phyloP scores from a whole-genome alignment of 2,888 invertebrate species.

The Troides oblongomaculatus region DNA sequence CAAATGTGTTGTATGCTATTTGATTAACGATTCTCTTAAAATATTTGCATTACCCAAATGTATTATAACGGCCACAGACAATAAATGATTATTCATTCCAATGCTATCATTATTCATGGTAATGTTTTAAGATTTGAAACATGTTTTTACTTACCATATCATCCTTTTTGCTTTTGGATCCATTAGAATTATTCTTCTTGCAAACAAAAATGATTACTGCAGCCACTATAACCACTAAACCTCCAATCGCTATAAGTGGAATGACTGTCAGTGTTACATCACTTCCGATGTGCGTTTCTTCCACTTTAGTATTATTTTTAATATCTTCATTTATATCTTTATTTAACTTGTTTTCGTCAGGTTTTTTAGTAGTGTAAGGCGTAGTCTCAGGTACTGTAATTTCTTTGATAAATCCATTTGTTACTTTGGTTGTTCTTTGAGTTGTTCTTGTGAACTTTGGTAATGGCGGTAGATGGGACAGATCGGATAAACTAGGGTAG shows the following conservation, averaged over 20 bases:
- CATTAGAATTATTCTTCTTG: constrained; percentile 83
- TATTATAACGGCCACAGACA: constrained; percentile 14
- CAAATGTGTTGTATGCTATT: background rate
- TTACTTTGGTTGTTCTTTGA: constrained; percentile 58
- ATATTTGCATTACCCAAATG: constrained; percentile 12
- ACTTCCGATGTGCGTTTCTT: constrained; percentile 57
- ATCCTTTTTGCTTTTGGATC: constrained; percentile 84
- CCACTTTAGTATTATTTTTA: constrained; percentile 50
- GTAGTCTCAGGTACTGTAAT: constrained; percentile 61
- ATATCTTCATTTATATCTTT: constrained; percentile 42
- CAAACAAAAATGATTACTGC: constrained; percentile 85
- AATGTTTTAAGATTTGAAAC: constrained; percentile 10
- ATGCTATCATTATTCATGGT: constrained; percentile 15
- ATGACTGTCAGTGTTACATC: constrained; percentile 83
- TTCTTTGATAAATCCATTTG: constrained; percentile 47
- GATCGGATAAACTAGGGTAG: constrained; percentile 40
- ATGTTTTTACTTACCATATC: constrained; percentile 83
- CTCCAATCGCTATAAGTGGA: constrained; percentile 85
- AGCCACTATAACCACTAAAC: constrained; percentile 84
- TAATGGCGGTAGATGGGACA: constrained; percentile 40
- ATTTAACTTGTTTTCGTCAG: constrained; percentile 50
- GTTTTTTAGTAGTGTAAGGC: constrained; percentile 49
- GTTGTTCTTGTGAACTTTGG: constrained; percentile 48
- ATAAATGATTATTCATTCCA: constrained; percentile 16
- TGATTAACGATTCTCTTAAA: constrained; percentile 9